Conservation (phyloP, 2,797 vertebrate genomes). For the Halcyon chelicuti region DNA sequence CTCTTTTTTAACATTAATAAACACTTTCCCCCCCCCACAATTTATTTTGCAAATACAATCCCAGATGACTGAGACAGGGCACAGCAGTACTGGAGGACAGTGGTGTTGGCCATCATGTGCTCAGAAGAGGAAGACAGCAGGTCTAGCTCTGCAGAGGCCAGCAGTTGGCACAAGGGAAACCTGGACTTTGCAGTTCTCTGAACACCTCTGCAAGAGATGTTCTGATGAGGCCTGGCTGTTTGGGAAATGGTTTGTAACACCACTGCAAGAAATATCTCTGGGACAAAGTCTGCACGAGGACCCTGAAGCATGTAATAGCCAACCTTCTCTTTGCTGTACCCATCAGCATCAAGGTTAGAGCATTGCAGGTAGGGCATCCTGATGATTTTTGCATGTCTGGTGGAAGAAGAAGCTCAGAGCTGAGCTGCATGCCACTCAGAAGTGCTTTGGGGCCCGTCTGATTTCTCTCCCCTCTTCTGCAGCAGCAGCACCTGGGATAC, state of each 20-base stretch:
- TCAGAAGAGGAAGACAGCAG: background rate
- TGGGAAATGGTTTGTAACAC: background rate
- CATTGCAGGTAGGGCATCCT: background rate
- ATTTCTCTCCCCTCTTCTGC: accelerated
- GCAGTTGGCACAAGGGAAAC: background rate
- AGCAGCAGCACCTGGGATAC: background rate
- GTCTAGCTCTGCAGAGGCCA: background rate
- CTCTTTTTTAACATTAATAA: background rate
- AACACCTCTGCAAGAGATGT: accelerated
- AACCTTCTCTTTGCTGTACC: background rate
- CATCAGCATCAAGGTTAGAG: background rate
- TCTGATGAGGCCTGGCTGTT: background rate
- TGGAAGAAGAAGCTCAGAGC: background rate
- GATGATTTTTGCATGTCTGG: background rate
- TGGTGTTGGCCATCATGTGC: background rate
- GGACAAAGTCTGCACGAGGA: accelerated
- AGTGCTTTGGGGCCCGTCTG: background rate
- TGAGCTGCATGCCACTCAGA: background rate
- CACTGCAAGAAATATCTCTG: background rate
- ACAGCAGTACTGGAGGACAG: background rate
- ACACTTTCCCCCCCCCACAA: background rate
- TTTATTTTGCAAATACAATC: background rate
- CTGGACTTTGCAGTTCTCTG: background rate
- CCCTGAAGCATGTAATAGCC: background rate
- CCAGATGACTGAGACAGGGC: background rate